phyloP scores from a whole-genome alignment of 2,113 vertebrate genomes.

The Tichodroma muraria region DNA sequence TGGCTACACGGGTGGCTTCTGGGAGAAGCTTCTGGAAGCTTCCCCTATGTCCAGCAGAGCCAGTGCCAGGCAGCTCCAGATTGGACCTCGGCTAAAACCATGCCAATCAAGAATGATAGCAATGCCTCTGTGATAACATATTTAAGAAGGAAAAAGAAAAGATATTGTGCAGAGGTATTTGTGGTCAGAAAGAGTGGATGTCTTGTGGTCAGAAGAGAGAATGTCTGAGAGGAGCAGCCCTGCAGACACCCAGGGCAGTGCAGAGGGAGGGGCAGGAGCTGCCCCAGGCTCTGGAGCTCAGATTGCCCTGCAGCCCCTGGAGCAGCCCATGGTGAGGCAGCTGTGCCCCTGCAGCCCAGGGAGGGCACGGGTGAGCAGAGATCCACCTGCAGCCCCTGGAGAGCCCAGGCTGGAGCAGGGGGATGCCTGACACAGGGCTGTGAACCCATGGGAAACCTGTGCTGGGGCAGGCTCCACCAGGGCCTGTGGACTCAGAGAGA shows the following conservation, averaged over 20 bases:
- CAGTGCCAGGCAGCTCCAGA: too few relatives aligned
- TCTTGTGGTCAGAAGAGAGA: too few relatives aligned
- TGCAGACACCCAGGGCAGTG: background rate
- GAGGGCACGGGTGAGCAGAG: background rate
- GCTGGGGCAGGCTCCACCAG: background rate
- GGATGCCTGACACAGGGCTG: too few relatives aligned
- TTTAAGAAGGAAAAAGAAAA: background rate
- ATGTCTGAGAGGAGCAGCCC: rapidly evolving
- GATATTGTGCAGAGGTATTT: background rate
- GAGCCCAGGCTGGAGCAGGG: background rate
- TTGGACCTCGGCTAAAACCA: background rate
- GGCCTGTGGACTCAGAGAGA: rapidly evolving
- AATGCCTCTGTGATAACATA: background rate
- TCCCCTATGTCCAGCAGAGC: background rate
- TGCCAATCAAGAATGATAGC: background rate
- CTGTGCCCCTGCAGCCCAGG: background rate
- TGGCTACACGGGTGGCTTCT: background rate
- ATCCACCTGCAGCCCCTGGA: background rate
- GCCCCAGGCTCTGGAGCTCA: background rate
- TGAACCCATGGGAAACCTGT: rapidly evolving
- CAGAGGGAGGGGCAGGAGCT: background rate
- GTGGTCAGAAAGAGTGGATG: background rate
- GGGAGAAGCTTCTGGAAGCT: background rate
- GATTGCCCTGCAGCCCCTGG: background rate
- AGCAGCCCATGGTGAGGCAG: background rate